Percentiles rank a stretch among this genome's conserved stretches.
Evolutionary conservation across 2,888 invertebrate species (phyloP).

Genomic region (Tenthredo scrophulariae): DNA sequence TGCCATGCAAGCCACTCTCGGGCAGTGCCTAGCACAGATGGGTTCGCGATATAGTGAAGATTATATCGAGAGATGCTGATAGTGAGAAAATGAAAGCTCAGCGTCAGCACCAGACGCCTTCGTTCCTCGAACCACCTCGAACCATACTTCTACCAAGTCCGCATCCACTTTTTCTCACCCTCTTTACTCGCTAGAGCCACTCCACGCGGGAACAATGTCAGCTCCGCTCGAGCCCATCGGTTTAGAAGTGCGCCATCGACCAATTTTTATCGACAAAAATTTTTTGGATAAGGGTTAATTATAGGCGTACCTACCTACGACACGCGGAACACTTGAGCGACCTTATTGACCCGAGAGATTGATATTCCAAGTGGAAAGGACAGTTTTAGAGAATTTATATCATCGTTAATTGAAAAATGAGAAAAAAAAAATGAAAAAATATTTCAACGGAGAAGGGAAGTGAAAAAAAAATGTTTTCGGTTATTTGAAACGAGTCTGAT

Average conservation of each 20-base stretch:
- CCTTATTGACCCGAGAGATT: conserved; percentile 14
- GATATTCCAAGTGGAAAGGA: neutral
- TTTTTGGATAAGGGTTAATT: conserved; percentile 41
- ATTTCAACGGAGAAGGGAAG: neutral
- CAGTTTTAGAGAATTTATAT: conserved; percentile 6
- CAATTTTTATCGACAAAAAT: conserved; percentile 45
- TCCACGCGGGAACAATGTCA: conserved; percentile 50
- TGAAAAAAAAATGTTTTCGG: neutral
- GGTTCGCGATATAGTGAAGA: conserved; percentile 59
- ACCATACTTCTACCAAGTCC: neutral
- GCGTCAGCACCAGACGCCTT: conserved; percentile 67
- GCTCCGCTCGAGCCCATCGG: conserved; percentile 36
- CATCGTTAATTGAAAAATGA: neutral
- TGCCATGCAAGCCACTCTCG: conserved; percentile 66
- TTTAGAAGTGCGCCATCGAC: conserved; percentile 33
- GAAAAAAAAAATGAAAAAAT: neutral
- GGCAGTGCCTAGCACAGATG: conserved; percentile 34
- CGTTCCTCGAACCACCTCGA: conserved; percentile 23
- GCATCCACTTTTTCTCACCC: conserved; percentile 49
- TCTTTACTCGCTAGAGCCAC: conserved; percentile 18
- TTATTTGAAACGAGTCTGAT: neutral
- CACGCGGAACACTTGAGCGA: neutral
- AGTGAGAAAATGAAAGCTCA: conserved; percentile 67
- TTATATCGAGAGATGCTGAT: conserved; percentile 73
- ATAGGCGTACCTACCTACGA: conserved; percentile 17